phyloP scores from a whole-genome alignment of 2,113 vertebrate genomes.

The Campylomormyrus numenius region DNA sequence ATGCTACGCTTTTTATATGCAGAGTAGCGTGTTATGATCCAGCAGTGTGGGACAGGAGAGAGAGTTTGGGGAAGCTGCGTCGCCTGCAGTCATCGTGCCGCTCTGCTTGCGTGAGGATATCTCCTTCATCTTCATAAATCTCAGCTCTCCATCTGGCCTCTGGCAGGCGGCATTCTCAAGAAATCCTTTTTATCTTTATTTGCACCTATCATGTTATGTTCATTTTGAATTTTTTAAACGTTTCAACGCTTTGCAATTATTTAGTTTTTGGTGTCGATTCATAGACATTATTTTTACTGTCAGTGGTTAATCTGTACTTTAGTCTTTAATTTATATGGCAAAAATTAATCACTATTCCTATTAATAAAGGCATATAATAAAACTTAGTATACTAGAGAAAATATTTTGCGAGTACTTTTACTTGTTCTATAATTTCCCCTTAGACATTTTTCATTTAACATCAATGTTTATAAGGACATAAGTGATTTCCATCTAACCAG shows the following conservation, averaged over 20 bases:
- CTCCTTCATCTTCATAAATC: conserved; percentile 43
- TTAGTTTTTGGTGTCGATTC: background rate
- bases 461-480: background rate
- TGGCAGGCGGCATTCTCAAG: conserved; percentile 39
- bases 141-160: conserved; percentile 44
- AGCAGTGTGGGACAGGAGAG: conserved; percentile 34
- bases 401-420: background rate
- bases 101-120: conserved; percentile 55
- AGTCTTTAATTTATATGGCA: background rate
- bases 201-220: background rate
- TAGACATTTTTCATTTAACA: background rate
- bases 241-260: background rate
- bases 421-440: background rate
- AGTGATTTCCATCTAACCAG: background rate
- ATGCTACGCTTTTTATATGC: conserved; percentile 58
- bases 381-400: background rate
- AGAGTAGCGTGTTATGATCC: conserved; percentile 42
- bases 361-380: background rate
- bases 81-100: conserved; percentile 41
- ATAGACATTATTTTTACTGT: background rate
- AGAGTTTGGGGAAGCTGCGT: conserved; percentile 31
- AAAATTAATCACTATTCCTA: background rate
- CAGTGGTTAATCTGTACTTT: background rate
- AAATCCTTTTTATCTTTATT: conserved; percentile 18
- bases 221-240: background rate